These are phyloP conservation scores for Polypterus bichir DNA, from an alignment of 2,113 vertebrate species.

Conservation along the genomic window DNA sequence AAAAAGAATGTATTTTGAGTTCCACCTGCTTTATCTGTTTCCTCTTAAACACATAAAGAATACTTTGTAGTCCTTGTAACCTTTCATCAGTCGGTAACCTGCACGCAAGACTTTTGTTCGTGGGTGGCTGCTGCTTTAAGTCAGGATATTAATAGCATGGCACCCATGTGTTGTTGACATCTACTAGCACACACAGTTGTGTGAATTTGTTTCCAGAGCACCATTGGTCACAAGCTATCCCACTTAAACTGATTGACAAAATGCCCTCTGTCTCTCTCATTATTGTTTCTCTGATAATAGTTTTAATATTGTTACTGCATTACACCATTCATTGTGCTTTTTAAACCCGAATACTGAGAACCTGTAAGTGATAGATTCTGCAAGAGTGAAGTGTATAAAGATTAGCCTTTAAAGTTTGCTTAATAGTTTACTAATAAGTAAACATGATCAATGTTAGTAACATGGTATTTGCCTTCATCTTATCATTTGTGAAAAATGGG, in stretches of 20 bases:
- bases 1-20: no score
- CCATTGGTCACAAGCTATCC: conserved; percentile 39
- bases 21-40: no score
- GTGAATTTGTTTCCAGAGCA: conserved; percentile 55
- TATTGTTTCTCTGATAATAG: background rate
- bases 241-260: background rate
- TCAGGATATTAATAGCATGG: conserved; percentile 55
- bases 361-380: no score
- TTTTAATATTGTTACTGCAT: conserved; percentile 6
- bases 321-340: background rate
- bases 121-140: conserved; percentile 37
- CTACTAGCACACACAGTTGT: conserved; percentile 42
- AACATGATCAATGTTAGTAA: conserved; percentile 1
- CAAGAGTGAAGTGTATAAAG: no score
- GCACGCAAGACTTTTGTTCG: background rate
- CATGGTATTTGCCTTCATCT: conserved; percentile 13
- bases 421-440: conserved; percentile 24
- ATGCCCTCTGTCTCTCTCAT: no score
- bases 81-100: no score
- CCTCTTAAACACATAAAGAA: no score
- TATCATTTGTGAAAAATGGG: no score
- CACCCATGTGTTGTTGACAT: conserved; percentile 49
- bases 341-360: no score
- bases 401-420: conserved; percentile 18
- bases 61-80: no score